phyloP scores from a whole-genome alignment of 2,113 vertebrate species.

The Dendropsophus ebraccatus region DNA sequence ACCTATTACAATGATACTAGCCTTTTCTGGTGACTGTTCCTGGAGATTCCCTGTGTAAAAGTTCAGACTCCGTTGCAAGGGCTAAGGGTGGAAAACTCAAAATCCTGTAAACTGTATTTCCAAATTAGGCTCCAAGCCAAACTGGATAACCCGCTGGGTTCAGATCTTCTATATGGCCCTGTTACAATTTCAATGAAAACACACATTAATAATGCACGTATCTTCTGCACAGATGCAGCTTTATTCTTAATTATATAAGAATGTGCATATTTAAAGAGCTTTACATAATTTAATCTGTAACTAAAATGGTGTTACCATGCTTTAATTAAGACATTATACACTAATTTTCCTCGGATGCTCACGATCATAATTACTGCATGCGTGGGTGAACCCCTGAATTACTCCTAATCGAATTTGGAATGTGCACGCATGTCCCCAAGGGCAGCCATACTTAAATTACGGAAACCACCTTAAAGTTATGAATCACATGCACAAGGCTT shows the following conservation, averaged over 20 bases:
- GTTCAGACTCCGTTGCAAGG: too few relatives aligned
- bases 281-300: conserved; percentile 70
- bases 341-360: conserved; percentile 72
- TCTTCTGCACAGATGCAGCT: conserved; percentile 62
- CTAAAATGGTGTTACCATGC: conserved; percentile 68
- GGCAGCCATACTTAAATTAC: conserved; percentile 57
- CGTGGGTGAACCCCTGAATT: conserved; percentile 64
- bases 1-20: too few relatives aligned
- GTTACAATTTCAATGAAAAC: conserved; percentile 58
- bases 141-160: too few relatives aligned
- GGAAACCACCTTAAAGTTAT: conserved; percentile 38
- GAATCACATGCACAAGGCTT: neutral
- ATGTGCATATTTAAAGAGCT: conserved; percentile 62
- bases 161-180: too few relatives aligned
- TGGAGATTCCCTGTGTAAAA: too few relatives aligned
- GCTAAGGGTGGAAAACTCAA: too few relatives aligned
- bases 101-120: too few relatives aligned
- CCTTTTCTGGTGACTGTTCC: too few relatives aligned
- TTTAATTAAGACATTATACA: conserved; percentile 76
- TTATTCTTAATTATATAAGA: conserved; percentile 67
- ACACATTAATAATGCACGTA: conserved; percentile 60
- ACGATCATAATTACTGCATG: conserved; percentile 68
- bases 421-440: conserved; percentile 61
- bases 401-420: conserved; percentile 69
- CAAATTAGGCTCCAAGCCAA: too few relatives aligned